A percentile compares a stretch with the other conserved stretches of the same genome.
Conservation (phyloP, 35 echinoderm and acorn worm species). For the Lytechinus pictus region DNA sequence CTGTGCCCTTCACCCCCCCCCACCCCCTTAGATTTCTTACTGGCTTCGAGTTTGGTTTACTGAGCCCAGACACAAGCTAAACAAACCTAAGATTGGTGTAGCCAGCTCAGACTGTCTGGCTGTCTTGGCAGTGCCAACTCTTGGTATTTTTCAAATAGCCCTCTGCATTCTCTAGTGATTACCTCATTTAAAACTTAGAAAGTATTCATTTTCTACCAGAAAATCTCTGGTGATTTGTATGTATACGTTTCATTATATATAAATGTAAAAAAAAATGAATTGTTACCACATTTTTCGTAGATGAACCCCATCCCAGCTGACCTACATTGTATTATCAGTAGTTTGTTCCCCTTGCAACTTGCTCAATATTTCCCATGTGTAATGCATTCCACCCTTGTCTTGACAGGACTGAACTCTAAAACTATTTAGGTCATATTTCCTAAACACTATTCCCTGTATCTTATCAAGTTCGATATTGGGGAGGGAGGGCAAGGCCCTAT, state of each 20-base stretch:
- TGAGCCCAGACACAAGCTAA: neutral
- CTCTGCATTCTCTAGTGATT: neutral
- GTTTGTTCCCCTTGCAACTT: neutral
- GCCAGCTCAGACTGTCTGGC: neutral
- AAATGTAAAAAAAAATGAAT: too few relatives aligned
- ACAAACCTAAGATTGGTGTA: neutral
- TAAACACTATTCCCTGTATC: neutral
- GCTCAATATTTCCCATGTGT: neutral
- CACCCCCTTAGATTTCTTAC: too few relatives aligned
- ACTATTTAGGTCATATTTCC: neutral
- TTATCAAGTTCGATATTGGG: neutral
- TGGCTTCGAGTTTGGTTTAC: neutral
- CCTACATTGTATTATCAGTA: neutral
- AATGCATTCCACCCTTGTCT: neutral
- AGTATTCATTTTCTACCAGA: too few relatives aligned
- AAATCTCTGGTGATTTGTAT: too few relatives aligned
- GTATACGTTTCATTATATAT: too few relatives aligned
- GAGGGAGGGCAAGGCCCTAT: neutral
- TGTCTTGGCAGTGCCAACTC: neutral
- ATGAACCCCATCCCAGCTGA: neutral
- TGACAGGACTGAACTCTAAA: neutral
- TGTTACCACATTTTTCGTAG: too few relatives aligned
- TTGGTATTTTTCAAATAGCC: neutral
- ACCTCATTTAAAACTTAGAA: neutral
- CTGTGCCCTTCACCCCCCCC: too few relatives aligned